Evolutionary conservation across 1,140 invertebrate species (phyloP).

Genomic region (Plutomurus gul): DNA sequence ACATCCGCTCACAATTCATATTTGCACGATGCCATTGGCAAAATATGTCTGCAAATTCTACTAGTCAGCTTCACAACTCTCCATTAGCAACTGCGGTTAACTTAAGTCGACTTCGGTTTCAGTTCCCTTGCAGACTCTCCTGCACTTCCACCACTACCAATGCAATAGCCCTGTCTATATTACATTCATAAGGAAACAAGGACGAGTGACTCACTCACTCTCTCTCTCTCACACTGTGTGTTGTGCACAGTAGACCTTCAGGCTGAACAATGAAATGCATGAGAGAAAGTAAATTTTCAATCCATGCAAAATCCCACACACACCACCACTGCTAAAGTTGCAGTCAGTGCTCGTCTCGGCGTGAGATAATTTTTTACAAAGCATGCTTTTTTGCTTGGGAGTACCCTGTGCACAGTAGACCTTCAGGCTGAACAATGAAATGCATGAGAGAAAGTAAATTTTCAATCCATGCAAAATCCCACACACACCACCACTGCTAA

Average conservation of each 20-base stretch:
- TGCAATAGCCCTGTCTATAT: neutral
- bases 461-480: neutral
- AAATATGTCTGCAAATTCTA: neutral
- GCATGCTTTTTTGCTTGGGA: no score
- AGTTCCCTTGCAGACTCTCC: neutral
- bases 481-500: neutral
- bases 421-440: neutral
- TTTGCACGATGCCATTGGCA: no score
- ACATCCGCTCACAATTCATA: neutral
- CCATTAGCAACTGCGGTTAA: neutral
- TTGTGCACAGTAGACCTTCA: no score
- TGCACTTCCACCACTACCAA: neutral
- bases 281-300: neutral
- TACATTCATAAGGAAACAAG: no score
- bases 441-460: neutral
- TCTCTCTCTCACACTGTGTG: no score
- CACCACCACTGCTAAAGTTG: neutral
- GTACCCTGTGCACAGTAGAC: no score
- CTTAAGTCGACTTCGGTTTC: neutral
- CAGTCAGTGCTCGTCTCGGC: no score
- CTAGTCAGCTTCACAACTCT: no score
- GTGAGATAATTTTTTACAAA: no score
- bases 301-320: neutral
- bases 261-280: neutral
- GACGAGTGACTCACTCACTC: no score